Evolutionary conservation across 2,888 invertebrate species (phyloP), one percentile per base, ranked within the genome.

Genomic region (Lycophotia porphyrea): DNA sequence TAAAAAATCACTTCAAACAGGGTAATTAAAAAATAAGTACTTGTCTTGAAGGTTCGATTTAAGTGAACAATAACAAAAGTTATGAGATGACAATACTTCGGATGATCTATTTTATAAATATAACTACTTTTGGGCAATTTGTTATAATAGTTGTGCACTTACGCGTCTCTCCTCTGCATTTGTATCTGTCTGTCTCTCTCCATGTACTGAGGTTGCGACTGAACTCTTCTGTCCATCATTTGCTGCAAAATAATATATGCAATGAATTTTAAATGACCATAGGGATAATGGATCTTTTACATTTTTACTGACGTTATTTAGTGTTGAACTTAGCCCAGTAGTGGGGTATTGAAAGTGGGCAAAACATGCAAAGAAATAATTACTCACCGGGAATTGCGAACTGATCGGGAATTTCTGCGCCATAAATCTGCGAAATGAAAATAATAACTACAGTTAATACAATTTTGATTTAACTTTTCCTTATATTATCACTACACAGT

Each of bases 201-300:
- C 70, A 94, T 89, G 67, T 94, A 95, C 73, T 96, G 96, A 27
- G 94, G 93, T 76, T 96, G 96, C 27, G 88, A 78, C 74, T 93
- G 93, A 58, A 93, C 93, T 82, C 94, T 90, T 76, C 95, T 90
- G 55, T 95, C 95, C 63, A 95, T 88, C 79, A 97, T 96, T 84
- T 96, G 93, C 85, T 84, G 80, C 2, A 77, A 83, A 60, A 72
- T 11, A 78, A 67, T 1, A 71, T 8, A 60, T 5, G 39, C 21
- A 7, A 42, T 68, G 36, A 36, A 36, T 60, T 42, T 5, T 5
- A 65, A 76, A 60, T 39, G 9, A n/a, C n/a, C n/a, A n/a, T n/a
- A n/a, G n/a, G n/a, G n/a, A n/a, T n/a, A n/a, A n/a, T n/a, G n/a
- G n/a, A n/a, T n/a, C 1, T 36, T 58, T 27, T 71, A 69, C 24